Percentiles rank a stretch among this genome's conserved stretches.
These are phyloP conservation scores for Pristionchus arcanus DNA, from an alignment of 2,888 invertebrate species.

Conservation along the genomic window DNA sequence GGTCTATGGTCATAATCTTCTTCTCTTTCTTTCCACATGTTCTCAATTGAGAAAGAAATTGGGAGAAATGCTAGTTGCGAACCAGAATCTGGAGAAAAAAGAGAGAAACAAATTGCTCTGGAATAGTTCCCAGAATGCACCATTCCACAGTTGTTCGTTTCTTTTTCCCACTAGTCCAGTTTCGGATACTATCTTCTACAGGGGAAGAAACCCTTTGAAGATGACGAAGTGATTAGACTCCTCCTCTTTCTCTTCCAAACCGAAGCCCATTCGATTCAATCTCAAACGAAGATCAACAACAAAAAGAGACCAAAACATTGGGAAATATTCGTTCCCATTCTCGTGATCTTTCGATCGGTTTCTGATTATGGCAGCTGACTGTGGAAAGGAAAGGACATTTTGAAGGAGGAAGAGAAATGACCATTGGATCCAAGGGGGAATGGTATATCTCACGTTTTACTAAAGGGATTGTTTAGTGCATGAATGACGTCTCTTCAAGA, in stretches of 20 bases:
- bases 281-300: neutral
- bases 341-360: neutral
- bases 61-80: neutral
- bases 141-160: neutral
- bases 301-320: neutral
- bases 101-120: neutral
- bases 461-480: neutral
- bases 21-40: neutral
- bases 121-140: neutral
- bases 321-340: neutral
- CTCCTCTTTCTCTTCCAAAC: neutral
- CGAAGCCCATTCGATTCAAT: slow-evolving; percentile 19
- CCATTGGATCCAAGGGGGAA: neutral
- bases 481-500: slow-evolving; percentile 4
- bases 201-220: neutral
- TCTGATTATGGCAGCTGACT: slow-evolving; percentile 1
- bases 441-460: neutral
- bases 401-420: neutral
- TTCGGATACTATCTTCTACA: neutral
- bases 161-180: neutral
- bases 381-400: neutral
- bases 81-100: neutral
- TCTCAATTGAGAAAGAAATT: neutral
- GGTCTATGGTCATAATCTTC: neutral
- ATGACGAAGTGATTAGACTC: neutral